Evolutionary conservation across 2,113 vertebrate species (phyloP).

Genomic region (Nesoenas mayeri): DNA sequence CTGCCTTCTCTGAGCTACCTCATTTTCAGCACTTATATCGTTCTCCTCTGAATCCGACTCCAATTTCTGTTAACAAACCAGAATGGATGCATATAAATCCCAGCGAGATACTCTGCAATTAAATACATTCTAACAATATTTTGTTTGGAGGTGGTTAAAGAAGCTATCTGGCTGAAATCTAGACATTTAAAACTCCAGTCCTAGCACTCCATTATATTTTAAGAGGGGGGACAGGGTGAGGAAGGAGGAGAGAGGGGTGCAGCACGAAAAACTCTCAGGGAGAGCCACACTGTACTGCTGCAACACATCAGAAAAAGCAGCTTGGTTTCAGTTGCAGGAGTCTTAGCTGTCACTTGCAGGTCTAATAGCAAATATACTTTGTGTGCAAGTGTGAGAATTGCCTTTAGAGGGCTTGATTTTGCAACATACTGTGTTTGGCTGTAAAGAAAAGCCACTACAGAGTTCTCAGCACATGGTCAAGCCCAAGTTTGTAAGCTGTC

Average conservation of each 20-base stretch:
- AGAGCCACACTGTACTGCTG: rapidly evolving
- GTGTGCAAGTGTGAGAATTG: background rate
- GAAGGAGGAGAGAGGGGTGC: rapidly evolving
- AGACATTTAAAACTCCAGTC: background rate
- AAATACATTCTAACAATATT: background rate
- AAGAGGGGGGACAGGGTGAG: no score
- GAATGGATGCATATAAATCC: background rate
- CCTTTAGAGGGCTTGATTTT: background rate
- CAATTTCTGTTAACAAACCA: constrained; percentile 63
- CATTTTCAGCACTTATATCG: background rate
- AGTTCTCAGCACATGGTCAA: background rate
- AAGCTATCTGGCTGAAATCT: background rate
- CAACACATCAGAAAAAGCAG: background rate
- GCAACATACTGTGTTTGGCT: background rate
- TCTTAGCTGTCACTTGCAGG: background rate
- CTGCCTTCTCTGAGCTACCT: constrained; percentile 48
- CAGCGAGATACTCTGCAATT: background rate
- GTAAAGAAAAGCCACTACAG: no score
- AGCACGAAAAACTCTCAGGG: background rate
- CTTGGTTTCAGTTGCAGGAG: background rate
- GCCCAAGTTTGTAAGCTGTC: background rate
- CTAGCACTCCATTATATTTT: background rate
- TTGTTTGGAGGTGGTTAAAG: background rate
- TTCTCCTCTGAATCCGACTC: constrained; percentile 36
- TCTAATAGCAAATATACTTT: background rate